Conservation (phyloP, 30 jellyfish, hydroid and myxozoan species). For the Turritopsis rubra region DNA sequence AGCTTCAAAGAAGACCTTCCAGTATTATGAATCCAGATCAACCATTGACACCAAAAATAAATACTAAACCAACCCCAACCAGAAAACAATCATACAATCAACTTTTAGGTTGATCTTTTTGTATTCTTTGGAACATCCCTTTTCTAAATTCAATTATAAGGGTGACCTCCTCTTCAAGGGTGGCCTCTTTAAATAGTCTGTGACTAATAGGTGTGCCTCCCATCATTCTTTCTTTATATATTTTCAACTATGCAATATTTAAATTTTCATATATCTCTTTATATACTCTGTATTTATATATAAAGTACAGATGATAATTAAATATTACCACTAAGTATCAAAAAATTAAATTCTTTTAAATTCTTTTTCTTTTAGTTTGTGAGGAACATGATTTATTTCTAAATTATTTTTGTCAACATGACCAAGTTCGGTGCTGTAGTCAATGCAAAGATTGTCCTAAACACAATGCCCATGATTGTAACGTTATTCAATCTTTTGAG, state of each 20-base stretch:
- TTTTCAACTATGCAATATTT: no score
- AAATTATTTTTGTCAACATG: slow-evolving; percentile 55
- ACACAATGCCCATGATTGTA: slow-evolving; percentile 64
- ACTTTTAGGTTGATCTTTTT: neutral
- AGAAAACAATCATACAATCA: neutral
- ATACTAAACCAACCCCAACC: neutral
- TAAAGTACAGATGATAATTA: no score
- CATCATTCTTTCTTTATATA: no score
- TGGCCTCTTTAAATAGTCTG: no score
- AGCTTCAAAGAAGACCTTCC: slow-evolving; percentile 4
- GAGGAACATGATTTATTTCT: slow-evolving; percentile 49
- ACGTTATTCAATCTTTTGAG: slow-evolving; percentile 51
- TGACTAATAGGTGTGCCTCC: no score
- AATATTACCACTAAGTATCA: no score
- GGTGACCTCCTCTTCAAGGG: no score
- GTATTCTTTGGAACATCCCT: neutral
- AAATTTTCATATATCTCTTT: no score
- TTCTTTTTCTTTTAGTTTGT: slow-evolving; percentile 37
- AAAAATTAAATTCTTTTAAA: neutral
- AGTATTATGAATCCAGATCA: neutral
- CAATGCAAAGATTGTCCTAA: slow-evolving; percentile 45
- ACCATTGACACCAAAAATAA: neutral
- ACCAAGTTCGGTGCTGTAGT: slow-evolving; percentile 52
- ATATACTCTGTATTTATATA: no score
- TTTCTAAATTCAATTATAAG: neutral